These are phyloP conservation scores for Andrena cerasifolii DNA, from an alignment of 1,140 invertebrate species.

Conservation along the genomic window DNA sequence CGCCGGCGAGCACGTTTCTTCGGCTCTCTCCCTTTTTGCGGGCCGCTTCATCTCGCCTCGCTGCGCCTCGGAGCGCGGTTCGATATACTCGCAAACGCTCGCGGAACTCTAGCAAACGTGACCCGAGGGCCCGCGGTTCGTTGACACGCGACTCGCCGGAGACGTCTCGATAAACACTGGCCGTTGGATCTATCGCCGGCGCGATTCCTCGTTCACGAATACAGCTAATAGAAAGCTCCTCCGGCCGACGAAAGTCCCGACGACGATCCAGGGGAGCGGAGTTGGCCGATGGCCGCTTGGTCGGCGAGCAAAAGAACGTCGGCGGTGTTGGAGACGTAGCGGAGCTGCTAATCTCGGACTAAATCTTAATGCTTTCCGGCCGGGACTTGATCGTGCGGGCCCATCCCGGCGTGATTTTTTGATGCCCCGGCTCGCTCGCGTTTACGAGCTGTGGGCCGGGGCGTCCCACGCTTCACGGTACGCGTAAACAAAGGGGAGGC, in stretches of 20 bases:
- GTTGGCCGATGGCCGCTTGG: not conserved
- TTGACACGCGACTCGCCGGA: slow-evolving; percentile 48
- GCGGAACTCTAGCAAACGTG: too few species aligned
- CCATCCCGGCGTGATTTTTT: slow-evolving; percentile 18
- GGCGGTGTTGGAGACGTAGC: not conserved
- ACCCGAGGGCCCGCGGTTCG: slow-evolving; percentile 17
- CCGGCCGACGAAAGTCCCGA: too few species aligned
- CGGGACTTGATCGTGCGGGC: not conserved
- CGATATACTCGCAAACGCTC: slow-evolving; percentile 11
- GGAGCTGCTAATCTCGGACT: slow-evolving; percentile 27
- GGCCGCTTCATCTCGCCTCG: slow-evolving; percentile 1
- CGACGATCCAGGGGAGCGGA: too few species aligned
- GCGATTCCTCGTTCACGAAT: too few species aligned
- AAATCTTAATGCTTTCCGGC: slow-evolving; percentile 38
- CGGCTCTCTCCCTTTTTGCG: slow-evolving; percentile 26
- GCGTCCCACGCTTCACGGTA: not conserved
- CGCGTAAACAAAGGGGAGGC: slow-evolving; percentile 37
- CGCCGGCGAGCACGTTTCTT: slow-evolving; percentile 19
- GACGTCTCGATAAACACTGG: slow-evolving; percentile 52
- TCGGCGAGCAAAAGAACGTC: not conserved
- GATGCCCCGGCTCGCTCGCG: not conserved
- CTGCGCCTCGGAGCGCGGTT: not conserved
- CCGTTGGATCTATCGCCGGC: too few species aligned
- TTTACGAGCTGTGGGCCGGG: slow-evolving; percentile 3
- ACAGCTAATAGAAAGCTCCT: too few species aligned